Conservation (phyloP, 1,140 invertebrate genomes). For the Anoplophora glabripennis region DNA sequence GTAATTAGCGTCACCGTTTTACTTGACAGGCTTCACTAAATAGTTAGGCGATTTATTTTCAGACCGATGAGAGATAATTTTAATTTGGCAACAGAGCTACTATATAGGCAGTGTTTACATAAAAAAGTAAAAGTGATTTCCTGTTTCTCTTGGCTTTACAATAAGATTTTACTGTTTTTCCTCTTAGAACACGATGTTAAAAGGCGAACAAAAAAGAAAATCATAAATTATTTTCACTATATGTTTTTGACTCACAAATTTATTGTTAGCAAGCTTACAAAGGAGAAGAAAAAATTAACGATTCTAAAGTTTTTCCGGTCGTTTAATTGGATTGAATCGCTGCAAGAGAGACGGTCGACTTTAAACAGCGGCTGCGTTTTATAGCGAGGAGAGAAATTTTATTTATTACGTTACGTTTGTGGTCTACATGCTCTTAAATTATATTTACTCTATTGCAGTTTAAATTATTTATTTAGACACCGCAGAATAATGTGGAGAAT, state of each 20-base stretch:
- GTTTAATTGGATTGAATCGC: slow-evolving; percentile 46
- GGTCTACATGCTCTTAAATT: slow-evolving; percentile 26
- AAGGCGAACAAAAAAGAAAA: slow-evolving; percentile 12
- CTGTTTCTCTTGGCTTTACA: slow-evolving; percentile 7
- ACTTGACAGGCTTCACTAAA: slow-evolving; percentile 27
- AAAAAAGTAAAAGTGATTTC: slow-evolving; percentile 9
- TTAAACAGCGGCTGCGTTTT: slow-evolving; percentile 44
- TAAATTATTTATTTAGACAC: slow-evolving; percentile 12
- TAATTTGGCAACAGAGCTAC: slow-evolving; percentile 29
- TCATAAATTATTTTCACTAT: slow-evolving; percentile 36
- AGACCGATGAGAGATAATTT: slow-evolving; percentile 29
- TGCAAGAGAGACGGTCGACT: slow-evolving; percentile 36
- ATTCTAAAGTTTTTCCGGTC: slow-evolving; percentile 44
- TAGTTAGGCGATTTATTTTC: slow-evolving; percentile 5
- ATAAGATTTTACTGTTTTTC: background rate
- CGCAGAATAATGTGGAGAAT: too few species aligned
- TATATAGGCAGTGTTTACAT: background rate
- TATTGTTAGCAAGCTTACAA: slow-evolving; percentile 38
- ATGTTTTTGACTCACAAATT: slow-evolving; percentile 45
- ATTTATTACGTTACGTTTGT: slow-evolving; percentile 26
- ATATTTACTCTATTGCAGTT: slow-evolving; percentile 23
- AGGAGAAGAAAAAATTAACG: slow-evolving; percentile 44
- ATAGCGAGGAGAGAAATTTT: slow-evolving; percentile 31
- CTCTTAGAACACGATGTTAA: slow-evolving; percentile 7
- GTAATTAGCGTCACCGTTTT: slow-evolving; percentile 32